Base-by-base conservation (phyloP, 2,888 invertebrate genomes). In the Phengaris alcon region DNA sequence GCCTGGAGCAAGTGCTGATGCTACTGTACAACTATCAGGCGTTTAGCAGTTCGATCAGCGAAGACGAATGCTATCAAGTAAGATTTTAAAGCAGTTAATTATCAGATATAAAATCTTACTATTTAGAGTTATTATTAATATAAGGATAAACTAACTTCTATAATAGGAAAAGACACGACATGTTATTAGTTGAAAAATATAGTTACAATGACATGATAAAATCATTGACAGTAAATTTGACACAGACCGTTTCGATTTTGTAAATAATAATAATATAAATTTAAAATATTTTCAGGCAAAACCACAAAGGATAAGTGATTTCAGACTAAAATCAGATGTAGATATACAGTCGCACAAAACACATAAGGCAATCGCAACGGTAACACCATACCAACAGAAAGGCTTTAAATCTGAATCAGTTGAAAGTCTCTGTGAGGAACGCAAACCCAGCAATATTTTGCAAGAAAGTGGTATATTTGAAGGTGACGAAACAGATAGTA, bases 401-500 rank as follows among this genome's bases (percentile, higher is more conserved):
- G 89, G 93, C 79, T 87, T 91, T 86, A 90, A 94, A 86, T 87
- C 89, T 79, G 92, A 90, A 80, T 93, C 91, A 74, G 84, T 93
- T 72, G 93, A 93, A 79, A 92, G 90, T 80, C 87, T 93, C 76
- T 90, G 90, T 79, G 91, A 93, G 78, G 93, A 93, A 77, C 90
- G 87, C 84, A 95, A 89, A 87, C 94, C 92, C 80, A 93, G 85
- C 79, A 94, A 91, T 82, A 90, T 95, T 82, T 89, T 96, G 51
- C 96, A 96, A 83, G 96, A 96, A 83, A 96, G 96, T 82, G 96
- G 96, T 48, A 96, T 96, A 79, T 96, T 96, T 82, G 96, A 96
- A 82, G 95, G 93, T 70, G 94, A 90, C 52, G 94, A 94, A 79
- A 90, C 91, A 76, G 92, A 92, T 78, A 86, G 87, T 68, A 91